These are phyloP conservation scores for Urocynchramus pylzowi DNA, from an alignment of 2,113 vertebrate genomes.

Conservation along the genomic window DNA sequence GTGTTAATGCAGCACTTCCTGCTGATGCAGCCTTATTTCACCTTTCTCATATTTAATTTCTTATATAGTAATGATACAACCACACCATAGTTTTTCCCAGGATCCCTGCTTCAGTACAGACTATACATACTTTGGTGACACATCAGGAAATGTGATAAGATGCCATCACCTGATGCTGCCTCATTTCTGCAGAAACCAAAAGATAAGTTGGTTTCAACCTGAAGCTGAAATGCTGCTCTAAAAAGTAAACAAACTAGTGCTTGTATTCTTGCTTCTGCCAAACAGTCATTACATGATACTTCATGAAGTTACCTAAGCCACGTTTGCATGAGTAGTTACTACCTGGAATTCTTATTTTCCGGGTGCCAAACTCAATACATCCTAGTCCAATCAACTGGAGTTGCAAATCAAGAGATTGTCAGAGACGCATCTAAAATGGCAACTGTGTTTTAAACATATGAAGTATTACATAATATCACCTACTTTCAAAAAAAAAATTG, in stretches of 20 bases:
- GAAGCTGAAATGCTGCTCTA: slow-evolving; percentile 57
- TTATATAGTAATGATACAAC: neutral
- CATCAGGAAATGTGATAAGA: slow-evolving; percentile 66
- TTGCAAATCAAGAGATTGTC: slow-evolving; percentile 65
- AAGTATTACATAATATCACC: slow-evolving; percentile 52
- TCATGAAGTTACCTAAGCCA: slow-evolving; percentile 62
- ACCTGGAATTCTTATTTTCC: slow-evolving; percentile 68
- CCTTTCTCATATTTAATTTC: neutral
- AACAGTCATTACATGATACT: slow-evolving; percentile 59
- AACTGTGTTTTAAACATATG: slow-evolving; percentile 67
- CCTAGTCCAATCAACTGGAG: slow-evolving; percentile 66
- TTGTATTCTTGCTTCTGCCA: slow-evolving; percentile 34
- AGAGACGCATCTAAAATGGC: slow-evolving; percentile 68
- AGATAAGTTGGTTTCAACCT: slow-evolving; percentile 66
- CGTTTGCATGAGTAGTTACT: slow-evolving; percentile 62
- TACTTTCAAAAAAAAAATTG: slow-evolving; percentile 33
- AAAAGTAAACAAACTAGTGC: slow-evolving; percentile 45
- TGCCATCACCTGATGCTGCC: slow-evolving; percentile 67
- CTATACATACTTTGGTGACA: slow-evolving; percentile 63
- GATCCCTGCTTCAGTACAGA: slow-evolving; percentile 60
- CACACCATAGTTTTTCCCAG: slow-evolving; percentile 24
- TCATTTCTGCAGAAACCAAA: slow-evolving; percentile 68
- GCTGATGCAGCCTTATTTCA: slow-evolving; percentile 25
- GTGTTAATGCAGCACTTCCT: slow-evolving; percentile 49
- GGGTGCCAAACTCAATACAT: slow-evolving; percentile 69